Evolutionary conservation across 2,797 vertebrate species (phyloP).

Genomic region (Bovichtus variegatus): DNA sequence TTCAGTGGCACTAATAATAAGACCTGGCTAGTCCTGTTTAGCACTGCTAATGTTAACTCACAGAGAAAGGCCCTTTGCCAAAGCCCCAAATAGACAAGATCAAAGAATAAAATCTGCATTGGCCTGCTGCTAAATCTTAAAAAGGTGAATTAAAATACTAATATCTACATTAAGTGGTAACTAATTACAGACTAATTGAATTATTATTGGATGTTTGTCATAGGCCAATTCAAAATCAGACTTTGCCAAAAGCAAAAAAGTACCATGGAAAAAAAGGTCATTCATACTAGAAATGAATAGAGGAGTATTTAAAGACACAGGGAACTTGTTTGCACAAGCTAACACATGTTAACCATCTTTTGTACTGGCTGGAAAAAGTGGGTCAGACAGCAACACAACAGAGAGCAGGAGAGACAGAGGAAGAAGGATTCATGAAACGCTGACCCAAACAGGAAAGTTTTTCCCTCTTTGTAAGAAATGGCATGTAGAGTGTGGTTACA

Average conservation of each 20-base stretch:
- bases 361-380: slow-evolving; percentile 74
- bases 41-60: slow-evolving; percentile 47
- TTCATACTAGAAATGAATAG: slow-evolving; percentile 53
- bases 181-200: slow-evolving; percentile 40
- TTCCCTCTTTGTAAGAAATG: slow-evolving; percentile 33
- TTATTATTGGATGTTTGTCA: slow-evolving; percentile 34
- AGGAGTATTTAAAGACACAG: slow-evolving; percentile 59
- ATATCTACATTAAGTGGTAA: slow-evolving; percentile 21
- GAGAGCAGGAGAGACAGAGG: slow-evolving; percentile 45
- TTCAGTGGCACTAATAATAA: slow-evolving; percentile 57
- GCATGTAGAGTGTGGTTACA: slow-evolving; percentile 42
- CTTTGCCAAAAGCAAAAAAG: slow-evolving; percentile 41
- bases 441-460: slow-evolving; percentile 60
- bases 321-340: slow-evolving; percentile 75
- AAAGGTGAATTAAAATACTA: slow-evolving; percentile 27
- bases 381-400: slow-evolving; percentile 69
- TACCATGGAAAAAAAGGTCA: slow-evolving; percentile 38
- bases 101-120: slow-evolving; percentile 42
- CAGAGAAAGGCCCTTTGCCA: slow-evolving; percentile 51
- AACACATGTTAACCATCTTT: slow-evolving; percentile 77
- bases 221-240: slow-evolving; percentile 32
- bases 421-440: slow-evolving; percentile 45
- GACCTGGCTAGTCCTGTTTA: slow-evolving; percentile 46
- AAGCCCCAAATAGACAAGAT: slow-evolving; percentile 51
- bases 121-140: slow-evolving; percentile 25